phyloP scores from a whole-genome alignment of 1,140 invertebrate genomes.

The Odontomachus brunneus region DNA sequence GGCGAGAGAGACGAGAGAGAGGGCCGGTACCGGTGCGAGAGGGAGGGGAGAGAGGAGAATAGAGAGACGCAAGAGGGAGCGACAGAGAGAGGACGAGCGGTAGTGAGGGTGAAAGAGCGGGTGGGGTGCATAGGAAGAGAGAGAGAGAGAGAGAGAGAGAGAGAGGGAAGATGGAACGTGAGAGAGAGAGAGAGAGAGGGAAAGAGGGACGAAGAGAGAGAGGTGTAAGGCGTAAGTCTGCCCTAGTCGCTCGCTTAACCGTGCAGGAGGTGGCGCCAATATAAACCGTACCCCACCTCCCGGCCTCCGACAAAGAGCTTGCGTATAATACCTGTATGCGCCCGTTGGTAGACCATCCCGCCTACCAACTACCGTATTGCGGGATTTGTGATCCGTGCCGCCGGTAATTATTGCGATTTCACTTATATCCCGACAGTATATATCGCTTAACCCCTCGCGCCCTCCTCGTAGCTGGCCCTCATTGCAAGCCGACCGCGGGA shows the following conservation, averaged over 20 bases:
- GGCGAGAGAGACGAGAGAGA: conserved; percentile 68
- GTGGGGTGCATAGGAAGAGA: conserved; percentile 56
- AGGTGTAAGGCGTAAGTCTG: conserved; percentile 83
- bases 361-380: conserved; percentile 75
- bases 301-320: conserved; percentile 79
- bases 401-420: conserved; percentile 73
- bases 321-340: conserved; percentile 80
- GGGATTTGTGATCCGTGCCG: conserved; percentile 69
- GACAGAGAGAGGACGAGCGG: conserved; percentile 62
- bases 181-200: conserved; percentile 40
- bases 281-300: conserved; percentile 79
- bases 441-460: conserved; percentile 30
- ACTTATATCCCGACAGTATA: conserved; percentile 61
- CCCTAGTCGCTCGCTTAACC: conserved; percentile 81
- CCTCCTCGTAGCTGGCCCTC: not conserved
- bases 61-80: conserved; percentile 68
- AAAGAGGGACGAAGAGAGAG: conserved; percentile 60
- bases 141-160: conserved; percentile 53
- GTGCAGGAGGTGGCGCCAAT: conserved; percentile 85
- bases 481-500: conserved; percentile 19
- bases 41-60: conserved; percentile 59
- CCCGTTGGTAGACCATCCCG: conserved; percentile 72
- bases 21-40: conserved; percentile 63
- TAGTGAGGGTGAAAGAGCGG: conserved; percentile 66
- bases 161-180: conserved; percentile 25